phyloP scores from a whole-genome alignment of 1,140 invertebrate species.

The Trachymyrmex septentrionalis region DNA sequence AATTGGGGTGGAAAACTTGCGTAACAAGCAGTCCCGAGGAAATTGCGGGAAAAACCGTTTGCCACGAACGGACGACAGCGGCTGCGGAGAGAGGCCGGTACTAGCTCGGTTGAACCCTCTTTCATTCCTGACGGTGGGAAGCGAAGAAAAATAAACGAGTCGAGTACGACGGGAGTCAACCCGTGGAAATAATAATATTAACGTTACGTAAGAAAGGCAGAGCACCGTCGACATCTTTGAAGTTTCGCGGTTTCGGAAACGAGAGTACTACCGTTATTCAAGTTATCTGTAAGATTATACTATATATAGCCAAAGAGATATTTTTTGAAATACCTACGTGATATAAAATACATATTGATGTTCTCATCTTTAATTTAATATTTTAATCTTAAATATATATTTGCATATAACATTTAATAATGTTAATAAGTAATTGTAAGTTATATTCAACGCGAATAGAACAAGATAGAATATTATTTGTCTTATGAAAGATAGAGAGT shows the following conservation, averaged over 20 bases:
- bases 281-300: background rate
- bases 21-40: conserved; percentile 79
- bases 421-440: background rate
- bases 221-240: conserved; percentile 4
- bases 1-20: conserved; percentile 81
- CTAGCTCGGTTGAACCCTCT: conserved; percentile 57
- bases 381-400: background rate
- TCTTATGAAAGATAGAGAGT: background rate
- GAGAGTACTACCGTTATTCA: background rate
- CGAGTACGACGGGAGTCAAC: conserved; percentile 61
- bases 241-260: conserved; percentile 51
- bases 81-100: conserved; percentile 58
- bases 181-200: conserved; percentile 76
- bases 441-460: background rate
- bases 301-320: background rate
- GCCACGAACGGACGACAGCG: conserved; percentile 75
- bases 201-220: conserved; percentile 62
- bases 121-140: conserved; percentile 62
- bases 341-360: background rate
- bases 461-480: background rate
- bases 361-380: background rate
- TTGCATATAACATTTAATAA: background rate
- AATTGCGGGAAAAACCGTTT: conserved; percentile 80
- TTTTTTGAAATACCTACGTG: background rate
- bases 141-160: conserved; percentile 77